Evolutionary conservation across 2,113 vertebrate species (phyloP).

Genomic region (Pelvicachromis taeniatus): DNA sequence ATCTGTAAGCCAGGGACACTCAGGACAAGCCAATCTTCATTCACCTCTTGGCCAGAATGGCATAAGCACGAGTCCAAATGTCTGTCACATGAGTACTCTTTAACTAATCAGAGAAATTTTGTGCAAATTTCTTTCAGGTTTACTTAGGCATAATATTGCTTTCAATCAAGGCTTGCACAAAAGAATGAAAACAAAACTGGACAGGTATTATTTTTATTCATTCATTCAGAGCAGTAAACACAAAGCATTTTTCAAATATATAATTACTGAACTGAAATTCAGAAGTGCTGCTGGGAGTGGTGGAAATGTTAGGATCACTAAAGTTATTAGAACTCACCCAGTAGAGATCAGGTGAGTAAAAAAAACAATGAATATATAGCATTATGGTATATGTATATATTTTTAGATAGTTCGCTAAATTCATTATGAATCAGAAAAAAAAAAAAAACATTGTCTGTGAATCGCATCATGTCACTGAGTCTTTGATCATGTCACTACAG

Average conservation of each 20-base stretch:
- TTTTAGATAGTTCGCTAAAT: not conserved
- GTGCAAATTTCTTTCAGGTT: not conserved
- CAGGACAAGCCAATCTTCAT: slow-evolving; percentile 58
- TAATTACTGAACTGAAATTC: not conserved
- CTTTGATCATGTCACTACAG: not conserved
- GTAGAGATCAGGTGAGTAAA: not conserved
- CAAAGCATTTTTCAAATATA: not conserved
- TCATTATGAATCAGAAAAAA: not conserved
- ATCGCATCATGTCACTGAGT: not conserved
- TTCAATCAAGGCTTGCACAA: not conserved
- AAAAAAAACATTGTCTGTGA: not conserved
- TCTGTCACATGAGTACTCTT: slow-evolving; percentile 26
- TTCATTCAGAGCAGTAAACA: not conserved
- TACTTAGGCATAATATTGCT: not conserved
- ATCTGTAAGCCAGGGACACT: slow-evolving; percentile 64
- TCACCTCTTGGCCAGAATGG: slow-evolving; percentile 40
- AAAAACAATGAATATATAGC: not conserved
- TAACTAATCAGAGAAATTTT: not conserved
- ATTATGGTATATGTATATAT: not conserved
- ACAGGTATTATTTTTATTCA: not conserved
- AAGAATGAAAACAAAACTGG: too few relatives aligned
- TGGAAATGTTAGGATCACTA: not conserved
- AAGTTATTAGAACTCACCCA: too few relatives aligned
- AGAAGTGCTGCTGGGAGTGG: fast-evolving
- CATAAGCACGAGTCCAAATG: slow-evolving; percentile 31